These are phyloP conservation scores for Cyphomyrus discorhynchus DNA, from an alignment of 2,113 vertebrate genomes.

Conservation along the genomic window DNA sequence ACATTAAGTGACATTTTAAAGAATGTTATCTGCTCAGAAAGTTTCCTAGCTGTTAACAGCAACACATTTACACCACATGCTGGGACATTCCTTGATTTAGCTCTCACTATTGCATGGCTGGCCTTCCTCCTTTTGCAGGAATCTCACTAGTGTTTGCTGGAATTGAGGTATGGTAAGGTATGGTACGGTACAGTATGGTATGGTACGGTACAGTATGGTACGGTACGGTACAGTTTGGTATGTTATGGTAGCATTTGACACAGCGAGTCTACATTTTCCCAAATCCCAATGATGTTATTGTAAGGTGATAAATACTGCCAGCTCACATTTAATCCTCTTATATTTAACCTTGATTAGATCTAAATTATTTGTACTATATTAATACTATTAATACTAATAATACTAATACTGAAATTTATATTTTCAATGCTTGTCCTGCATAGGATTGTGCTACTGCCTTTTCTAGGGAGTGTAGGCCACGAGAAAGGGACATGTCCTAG, in stretches of 20 bases:
- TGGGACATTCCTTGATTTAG: neutral
- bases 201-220: neutral
- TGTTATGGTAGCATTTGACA: neutral
- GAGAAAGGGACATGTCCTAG: neutral
- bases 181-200: too few species aligned
- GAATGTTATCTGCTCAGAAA: neutral
- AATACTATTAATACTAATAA: neutral
- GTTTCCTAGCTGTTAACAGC: neutral
- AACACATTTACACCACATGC: neutral
- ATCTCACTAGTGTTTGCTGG: neutral
- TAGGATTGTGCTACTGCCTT: neutral
- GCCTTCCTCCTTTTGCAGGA: neutral
- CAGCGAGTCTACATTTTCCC: neutral
- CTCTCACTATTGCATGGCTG: neutral
- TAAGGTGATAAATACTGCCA: neutral
- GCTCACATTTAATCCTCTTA: neutral
- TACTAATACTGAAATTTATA: neutral
- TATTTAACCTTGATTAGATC: neutral
- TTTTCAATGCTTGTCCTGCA: neutral
- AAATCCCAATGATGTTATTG: neutral
- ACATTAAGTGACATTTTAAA: neutral
- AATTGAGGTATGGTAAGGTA: neutral
- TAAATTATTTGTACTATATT: neutral
- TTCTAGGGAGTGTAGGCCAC: neutral
- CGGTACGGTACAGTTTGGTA: neutral